A percentile compares a stretch with the other conserved stretches of the same genome.
Conservation (phyloP, 2,888 invertebrate genomes). For the Meteorus cinctellus region DNA sequence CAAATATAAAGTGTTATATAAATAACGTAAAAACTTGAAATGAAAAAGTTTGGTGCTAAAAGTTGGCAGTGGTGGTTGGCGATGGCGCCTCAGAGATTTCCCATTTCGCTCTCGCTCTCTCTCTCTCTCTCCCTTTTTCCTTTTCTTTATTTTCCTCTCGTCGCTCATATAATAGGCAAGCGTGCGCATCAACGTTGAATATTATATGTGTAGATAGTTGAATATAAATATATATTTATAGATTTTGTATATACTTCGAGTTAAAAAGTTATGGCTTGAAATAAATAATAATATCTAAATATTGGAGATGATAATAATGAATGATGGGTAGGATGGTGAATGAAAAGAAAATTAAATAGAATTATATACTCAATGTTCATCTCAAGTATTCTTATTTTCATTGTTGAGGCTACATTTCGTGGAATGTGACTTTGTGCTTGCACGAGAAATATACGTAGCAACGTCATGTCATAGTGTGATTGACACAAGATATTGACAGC, state of each 20-base stretch:
- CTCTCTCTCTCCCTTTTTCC: neutral
- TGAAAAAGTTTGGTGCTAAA: conserved; percentile 49
- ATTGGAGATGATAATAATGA: too few species aligned
- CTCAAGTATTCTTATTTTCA: too few species aligned
- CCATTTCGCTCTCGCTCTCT: neutral
- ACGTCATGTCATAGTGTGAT: too few species aligned
- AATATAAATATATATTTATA: conserved; percentile 11
- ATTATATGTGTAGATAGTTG: neutral
- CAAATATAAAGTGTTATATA: conserved; percentile 28
- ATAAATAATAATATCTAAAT: too few species aligned
- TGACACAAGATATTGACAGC: too few species aligned
- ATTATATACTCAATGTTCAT: too few species aligned
- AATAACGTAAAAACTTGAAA: conserved; percentile 50
- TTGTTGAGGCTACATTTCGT: too few species aligned
- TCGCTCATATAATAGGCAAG: conserved; percentile 22
- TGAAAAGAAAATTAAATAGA: too few species aligned
- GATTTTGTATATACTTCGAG: neutral
- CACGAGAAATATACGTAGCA: too few species aligned
- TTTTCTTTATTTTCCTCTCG: conserved; percentile 20
- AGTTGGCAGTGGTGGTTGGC: conserved; percentile 27
- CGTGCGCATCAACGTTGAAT: neutral
- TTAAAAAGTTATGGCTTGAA: too few species aligned
- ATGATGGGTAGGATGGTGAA: too few species aligned
- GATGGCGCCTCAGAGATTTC: conserved; percentile 26
- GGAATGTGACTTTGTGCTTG: too few species aligned